Evolutionary conservation across 2,797 vertebrate genomes (phyloP).

Genomic region (Gymnothorax javanicus): DNA sequence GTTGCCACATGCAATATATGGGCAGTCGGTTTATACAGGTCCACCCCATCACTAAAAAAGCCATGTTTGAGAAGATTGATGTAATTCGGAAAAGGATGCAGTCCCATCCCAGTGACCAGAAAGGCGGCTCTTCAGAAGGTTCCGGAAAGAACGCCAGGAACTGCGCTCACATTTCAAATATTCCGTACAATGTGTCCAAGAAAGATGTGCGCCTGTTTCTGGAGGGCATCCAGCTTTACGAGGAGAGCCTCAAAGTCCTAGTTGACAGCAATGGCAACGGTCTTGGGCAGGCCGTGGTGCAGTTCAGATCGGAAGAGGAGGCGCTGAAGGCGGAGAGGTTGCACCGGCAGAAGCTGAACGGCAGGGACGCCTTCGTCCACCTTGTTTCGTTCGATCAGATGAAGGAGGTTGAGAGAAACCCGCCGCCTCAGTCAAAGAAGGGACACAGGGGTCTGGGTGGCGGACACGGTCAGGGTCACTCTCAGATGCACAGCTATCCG

Average conservation of each 20-base stretch:
- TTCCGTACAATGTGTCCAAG: slow-evolving; percentile 94
- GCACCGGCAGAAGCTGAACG: slow-evolving; percentile 95
- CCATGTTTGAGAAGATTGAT: slow-evolving; percentile 97
- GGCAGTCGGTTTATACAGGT: slow-evolving; percentile 97
- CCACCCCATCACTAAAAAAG: slow-evolving; percentile 92
- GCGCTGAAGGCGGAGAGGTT: slow-evolving; percentile 92
- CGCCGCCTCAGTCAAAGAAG: slow-evolving; percentile 90
- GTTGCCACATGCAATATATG: slow-evolving; percentile 98
- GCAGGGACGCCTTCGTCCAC: slow-evolving; percentile 94
- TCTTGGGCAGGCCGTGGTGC: slow-evolving; percentile 93
- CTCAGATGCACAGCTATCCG: slow-evolving; percentile 72
- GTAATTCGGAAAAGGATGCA: slow-evolving; percentile 88
- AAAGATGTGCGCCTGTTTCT: slow-evolving; percentile 93
- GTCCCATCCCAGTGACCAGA: slow-evolving; percentile 82
- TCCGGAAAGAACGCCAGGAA: slow-evolving; percentile 75
- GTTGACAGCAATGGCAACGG: slow-evolving; percentile 91
- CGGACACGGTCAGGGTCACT: slow-evolving; percentile 72
- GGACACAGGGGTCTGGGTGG: slow-evolving; percentile 82
- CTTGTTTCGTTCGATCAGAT: slow-evolving; percentile 91
- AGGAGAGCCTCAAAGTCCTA: slow-evolving; percentile 89
- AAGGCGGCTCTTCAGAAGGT: slow-evolving; percentile 78
- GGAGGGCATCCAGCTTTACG: slow-evolving; percentile 89
- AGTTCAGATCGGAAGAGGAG: slow-evolving; percentile 94
- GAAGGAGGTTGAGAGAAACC: slow-evolving; percentile 94
- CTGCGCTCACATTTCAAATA: slow-evolving; percentile 95